Evolutionary conservation across 2,888 invertebrate genomes (phyloP), one percentile per base, ranked within the genome.

Genomic region (Mycogona germanica): DNA sequence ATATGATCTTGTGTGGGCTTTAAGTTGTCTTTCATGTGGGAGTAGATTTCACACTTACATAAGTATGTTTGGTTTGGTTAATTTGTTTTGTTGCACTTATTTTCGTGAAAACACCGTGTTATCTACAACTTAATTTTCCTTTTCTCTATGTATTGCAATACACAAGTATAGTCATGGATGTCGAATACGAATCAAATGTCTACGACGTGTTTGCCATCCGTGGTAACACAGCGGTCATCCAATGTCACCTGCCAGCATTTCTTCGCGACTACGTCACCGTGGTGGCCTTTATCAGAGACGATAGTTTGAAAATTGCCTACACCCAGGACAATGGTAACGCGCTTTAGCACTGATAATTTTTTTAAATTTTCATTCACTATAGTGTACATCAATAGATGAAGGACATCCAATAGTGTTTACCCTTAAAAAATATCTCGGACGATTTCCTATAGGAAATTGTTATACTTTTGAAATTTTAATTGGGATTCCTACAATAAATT

Each of bases 141-240:
- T 12, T 12, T 9, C 9, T 9, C 9, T 32, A 32, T 32, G 35
- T 12, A n/a, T 9, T 9, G 9, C 35, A 32, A n/a, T 9, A 32
- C 35, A 9, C 35, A 32, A 12, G 9, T 46, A 12, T 21, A 51
- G 51, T 51, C 2, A 51, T 51, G 51, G 51, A 51, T 17, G 51
- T 51, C 19, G 51, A 51, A 30, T 51, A 51, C 23, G 51, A 51
- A 21, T 46, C 30, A 6, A 29, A 21, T 14, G 44, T 51, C 26
- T 51, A 51, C 21, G 51, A 51, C 45, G 51, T 51, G 7, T 51
- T 51, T 28, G 51, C 51, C 6, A 51, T 51, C 17, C 42, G 51
- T 5, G 51, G 51, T 25, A 51, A 51, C 28, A 46, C 44, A 25
- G 51, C 51, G 9, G 44, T 51, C 30, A 29, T 51, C 44, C 26